These are phyloP conservation scores for Masnerella sp. DNA, from an alignment of 2,888 invertebrate species.

Conservation along the genomic window DNA sequence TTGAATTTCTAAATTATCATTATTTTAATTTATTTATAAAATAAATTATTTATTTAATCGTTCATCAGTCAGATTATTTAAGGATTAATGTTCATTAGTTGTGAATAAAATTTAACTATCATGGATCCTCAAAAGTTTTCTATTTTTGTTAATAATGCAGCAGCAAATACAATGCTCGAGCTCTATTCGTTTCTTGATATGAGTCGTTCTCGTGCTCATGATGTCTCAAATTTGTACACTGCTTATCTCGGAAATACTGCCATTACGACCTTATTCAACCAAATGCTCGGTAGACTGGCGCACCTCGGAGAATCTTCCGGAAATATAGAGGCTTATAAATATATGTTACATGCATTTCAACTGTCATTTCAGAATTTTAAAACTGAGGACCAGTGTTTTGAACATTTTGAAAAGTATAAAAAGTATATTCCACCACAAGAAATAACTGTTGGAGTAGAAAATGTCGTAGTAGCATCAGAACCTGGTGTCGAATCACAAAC, in stretches of 20 bases:
- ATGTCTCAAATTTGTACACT: slow-evolving; percentile 28
- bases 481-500: not conserved
- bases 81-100: not conserved
- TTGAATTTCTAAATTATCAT: no score
- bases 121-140: slow-evolving; percentile 37
- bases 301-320: slow-evolving; percentile 8
- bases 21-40: not conserved
- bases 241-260: slow-evolving; percentile 28
- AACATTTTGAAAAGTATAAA: slow-evolving; percentile 17
- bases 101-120: not conserved
- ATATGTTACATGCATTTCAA: slow-evolving; percentile 12
- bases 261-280: slow-evolving; percentile 20
- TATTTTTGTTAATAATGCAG: slow-evolving; percentile 8
- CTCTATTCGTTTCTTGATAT: slow-evolving; percentile 31
- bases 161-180: slow-evolving; percentile 21
- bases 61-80: not conserved
- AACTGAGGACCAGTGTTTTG: slow-evolving; percentile 18
- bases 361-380: slow-evolving; percentile 12
- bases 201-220: slow-evolving; percentile 27
- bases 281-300: slow-evolving; percentile 7
- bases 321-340: slow-evolving; percentile 3
- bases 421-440: slow-evolving; percentile 26
- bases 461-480: slow-evolving; percentile 19
- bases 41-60: not conserved
- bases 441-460: slow-evolving; percentile 7